phyloP scores from a whole-genome alignment of 64 coral and sea anemone species.

The Trachythela sp. region DNA sequence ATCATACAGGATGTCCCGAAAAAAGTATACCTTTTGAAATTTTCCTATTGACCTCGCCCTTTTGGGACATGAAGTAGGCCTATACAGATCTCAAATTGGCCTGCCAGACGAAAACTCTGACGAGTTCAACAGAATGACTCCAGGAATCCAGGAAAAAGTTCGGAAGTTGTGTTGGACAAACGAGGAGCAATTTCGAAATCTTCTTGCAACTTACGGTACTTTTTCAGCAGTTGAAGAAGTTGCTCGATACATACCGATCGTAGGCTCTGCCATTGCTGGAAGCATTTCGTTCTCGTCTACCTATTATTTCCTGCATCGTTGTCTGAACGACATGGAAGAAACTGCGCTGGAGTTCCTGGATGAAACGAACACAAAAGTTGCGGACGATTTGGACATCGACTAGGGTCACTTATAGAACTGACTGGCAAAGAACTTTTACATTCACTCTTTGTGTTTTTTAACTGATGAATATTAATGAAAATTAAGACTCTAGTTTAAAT shows the following conservation, averaged over 20 bases:
- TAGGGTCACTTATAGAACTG: no score
- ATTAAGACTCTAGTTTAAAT: no score
- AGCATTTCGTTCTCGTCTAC: background rate
- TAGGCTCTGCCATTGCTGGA: background rate
- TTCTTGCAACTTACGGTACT: background rate
- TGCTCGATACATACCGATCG: background rate
- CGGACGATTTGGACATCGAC: no score
- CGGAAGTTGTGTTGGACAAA: background rate
- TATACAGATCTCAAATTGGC: background rate
- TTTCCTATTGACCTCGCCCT: no score
- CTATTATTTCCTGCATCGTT: no score
- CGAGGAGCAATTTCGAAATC: background rate
- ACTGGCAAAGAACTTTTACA: no score
- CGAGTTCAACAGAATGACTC: background rate
- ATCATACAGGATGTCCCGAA: no score
- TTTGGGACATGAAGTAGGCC: no score
- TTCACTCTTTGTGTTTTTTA: no score
- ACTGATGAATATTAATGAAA: no score
- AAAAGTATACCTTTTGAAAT: no score
- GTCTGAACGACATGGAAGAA: background rate
- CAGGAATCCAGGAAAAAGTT: background rate
- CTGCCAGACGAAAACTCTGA: background rate
- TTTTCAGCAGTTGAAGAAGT: background rate
- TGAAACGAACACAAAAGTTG: background rate
- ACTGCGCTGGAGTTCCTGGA: background rate